Evolutionary conservation across 2,113 vertebrate species (phyloP).

Genomic region (Silurus asotus): DNA sequence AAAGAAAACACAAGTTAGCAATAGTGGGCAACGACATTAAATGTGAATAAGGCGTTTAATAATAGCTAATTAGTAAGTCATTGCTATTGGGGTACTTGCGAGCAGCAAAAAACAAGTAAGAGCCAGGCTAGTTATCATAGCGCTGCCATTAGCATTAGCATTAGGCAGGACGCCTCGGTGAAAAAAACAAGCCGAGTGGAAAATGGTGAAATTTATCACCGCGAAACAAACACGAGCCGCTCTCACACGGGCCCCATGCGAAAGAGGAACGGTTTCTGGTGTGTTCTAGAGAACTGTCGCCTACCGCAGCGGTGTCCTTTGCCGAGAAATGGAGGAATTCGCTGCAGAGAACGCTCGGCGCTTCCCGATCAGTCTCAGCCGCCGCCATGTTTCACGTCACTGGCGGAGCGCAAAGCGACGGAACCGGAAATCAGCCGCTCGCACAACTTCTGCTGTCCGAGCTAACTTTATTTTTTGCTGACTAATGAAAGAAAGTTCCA

Average conservation of each 20-base stretch:
- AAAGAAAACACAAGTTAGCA: not conserved
- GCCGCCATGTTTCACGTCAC: constrained; percentile 73
- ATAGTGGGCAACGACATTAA: not conserved
- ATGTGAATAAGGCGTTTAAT: not conserved
- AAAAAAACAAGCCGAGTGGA: constrained; percentile 59
- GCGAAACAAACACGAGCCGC: not conserved
- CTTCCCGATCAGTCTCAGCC: constrained; percentile 65
- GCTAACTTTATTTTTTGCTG: constrained; percentile 51
- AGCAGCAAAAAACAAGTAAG: not conserved
- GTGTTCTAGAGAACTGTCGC: constrained; percentile 50
- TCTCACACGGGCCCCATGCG: not conserved
- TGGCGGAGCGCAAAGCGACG: constrained; percentile 31
- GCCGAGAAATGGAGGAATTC: constrained; percentile 74
- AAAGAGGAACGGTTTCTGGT: not conserved
- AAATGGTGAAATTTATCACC: constrained; percentile 11
- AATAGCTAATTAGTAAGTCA: not conserved
- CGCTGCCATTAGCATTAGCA: constrained; percentile 9
- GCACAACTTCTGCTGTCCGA: not conserved
- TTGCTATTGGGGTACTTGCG: not conserved
- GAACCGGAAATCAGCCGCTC: constrained; percentile 60
- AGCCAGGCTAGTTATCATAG: constrained; percentile 5
- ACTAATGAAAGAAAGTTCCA: constrained; percentile 20
- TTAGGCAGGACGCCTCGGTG: constrained; percentile 38
- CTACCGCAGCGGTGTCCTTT: constrained; percentile 73
- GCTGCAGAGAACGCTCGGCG: constrained; percentile 58